Evolutionary conservation across 2,113 vertebrate species (phyloP).

Genomic region (Lycaon pictus): DNA sequence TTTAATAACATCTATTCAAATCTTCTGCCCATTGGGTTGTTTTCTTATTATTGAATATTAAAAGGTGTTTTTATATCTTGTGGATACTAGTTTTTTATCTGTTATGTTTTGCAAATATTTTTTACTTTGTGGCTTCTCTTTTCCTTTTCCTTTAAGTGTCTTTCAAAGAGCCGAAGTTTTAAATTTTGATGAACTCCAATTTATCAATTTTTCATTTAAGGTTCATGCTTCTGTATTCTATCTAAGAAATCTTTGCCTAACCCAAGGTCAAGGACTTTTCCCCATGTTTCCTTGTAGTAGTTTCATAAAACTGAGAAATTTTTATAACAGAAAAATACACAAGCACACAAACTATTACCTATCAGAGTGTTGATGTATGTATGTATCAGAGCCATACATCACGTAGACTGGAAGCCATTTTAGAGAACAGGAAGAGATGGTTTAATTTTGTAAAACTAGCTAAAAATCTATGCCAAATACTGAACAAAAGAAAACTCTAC

Average conservation of each 20-base stretch:
- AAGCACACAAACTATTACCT: background rate
- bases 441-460: no score
- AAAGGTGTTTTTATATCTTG: background rate
- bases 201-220: slow-evolving; percentile 25
- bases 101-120: slow-evolving; percentile 9
- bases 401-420: background rate
- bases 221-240: background rate
- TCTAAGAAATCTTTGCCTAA: background rate
- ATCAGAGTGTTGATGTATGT: background rate
- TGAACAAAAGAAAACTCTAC: no score
- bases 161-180: slow-evolving; percentile 9
- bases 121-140: background rate
- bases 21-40: background rate
- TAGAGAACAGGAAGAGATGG: no score
- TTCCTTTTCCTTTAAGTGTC: background rate
- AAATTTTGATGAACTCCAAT: background rate
- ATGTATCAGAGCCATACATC: background rate
- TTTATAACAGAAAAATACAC: slow-evolving; percentile 12
- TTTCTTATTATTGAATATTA: slow-evolving; percentile 26
- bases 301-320: background rate
- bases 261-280: background rate
- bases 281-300: background rate
- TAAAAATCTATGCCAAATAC: no score
- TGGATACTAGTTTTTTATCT: background rate
- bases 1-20: background rate